Conservation (phyloP, 2,113 vertebrate species). For the Irena cyanogastra region DNA sequence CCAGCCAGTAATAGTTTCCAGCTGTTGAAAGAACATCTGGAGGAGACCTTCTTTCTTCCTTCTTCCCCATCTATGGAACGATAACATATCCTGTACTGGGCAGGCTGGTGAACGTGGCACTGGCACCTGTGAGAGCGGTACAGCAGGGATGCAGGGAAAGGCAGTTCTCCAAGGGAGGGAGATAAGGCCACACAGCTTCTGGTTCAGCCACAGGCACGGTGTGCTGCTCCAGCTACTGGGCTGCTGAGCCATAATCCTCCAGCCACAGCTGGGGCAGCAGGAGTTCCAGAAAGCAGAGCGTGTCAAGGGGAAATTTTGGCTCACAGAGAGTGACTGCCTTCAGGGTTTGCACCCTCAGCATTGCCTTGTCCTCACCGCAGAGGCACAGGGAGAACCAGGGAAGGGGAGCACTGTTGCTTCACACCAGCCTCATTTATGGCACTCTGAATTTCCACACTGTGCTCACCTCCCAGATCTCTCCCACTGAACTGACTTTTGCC, state of each 20-base stretch:
- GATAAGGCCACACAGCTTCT: not conserved
- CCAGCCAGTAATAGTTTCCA: not conserved
- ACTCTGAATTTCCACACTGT: not conserved
- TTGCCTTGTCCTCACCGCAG: fast-evolving
- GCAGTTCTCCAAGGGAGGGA: not conserved
- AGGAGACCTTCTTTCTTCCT: not conserved
- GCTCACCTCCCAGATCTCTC: not conserved
- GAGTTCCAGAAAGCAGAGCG: not conserved
- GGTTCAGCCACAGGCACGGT: fast-evolving
- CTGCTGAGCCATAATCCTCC: not conserved
- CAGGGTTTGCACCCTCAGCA: not conserved
- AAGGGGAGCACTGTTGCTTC: not conserved
- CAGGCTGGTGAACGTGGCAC: not conserved
- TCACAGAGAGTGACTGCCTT: not conserved
- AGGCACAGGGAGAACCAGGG: not conserved
- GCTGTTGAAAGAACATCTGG: not conserved
- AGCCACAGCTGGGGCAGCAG: not conserved
- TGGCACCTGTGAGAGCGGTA: fast-evolving
- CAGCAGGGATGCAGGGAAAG: not conserved
- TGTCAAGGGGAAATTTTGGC: not conserved
- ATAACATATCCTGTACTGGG: not conserved
- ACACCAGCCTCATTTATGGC: not conserved
- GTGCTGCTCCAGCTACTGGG: not conserved
- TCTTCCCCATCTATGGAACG: not conserved
- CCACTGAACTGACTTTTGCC: not conserved